These are phyloP conservation scores for Eudorcas thomsonii DNA, from an alignment of 2,113 vertebrate genomes.

Conservation along the genomic window DNA sequence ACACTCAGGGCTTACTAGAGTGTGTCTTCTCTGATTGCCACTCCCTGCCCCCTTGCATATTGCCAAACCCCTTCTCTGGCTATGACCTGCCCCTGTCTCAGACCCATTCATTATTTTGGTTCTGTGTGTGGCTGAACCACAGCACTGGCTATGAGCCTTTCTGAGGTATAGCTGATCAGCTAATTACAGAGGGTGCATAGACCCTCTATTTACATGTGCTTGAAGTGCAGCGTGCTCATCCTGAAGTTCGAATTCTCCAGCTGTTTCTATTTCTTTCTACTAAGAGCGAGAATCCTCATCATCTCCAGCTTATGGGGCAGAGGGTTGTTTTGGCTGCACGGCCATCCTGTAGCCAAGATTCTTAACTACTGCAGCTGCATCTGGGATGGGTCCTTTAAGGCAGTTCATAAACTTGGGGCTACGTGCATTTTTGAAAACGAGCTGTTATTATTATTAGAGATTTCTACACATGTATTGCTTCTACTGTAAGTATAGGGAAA, in stretches of 20 bases:
- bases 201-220: not conserved
- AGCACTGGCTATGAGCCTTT: not conserved
- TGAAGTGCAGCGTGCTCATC: not conserved
- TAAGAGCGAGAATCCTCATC: not conserved
- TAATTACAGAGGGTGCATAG: not conserved
- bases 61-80: no score
- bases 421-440: not conserved
- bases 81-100: not conserved
- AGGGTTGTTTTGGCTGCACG: not conserved
- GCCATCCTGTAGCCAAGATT: not conserved
- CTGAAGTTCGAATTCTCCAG: not conserved
- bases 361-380: not conserved
- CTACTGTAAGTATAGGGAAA: not conserved
- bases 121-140: not conserved
- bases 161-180: not conserved
- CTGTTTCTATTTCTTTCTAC: not conserved
- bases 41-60: accelerated
- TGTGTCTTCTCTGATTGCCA: not conserved
- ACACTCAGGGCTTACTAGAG: not conserved
- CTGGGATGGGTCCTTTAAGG: not conserved
- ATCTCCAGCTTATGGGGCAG: not conserved
- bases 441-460: not conserved
- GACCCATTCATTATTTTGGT: not conserved
- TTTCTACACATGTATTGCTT: not conserved
- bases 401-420: not conserved